phyloP scores from a whole-genome alignment of 2,888 invertebrate species.

The Limnephilus auricula region DNA sequence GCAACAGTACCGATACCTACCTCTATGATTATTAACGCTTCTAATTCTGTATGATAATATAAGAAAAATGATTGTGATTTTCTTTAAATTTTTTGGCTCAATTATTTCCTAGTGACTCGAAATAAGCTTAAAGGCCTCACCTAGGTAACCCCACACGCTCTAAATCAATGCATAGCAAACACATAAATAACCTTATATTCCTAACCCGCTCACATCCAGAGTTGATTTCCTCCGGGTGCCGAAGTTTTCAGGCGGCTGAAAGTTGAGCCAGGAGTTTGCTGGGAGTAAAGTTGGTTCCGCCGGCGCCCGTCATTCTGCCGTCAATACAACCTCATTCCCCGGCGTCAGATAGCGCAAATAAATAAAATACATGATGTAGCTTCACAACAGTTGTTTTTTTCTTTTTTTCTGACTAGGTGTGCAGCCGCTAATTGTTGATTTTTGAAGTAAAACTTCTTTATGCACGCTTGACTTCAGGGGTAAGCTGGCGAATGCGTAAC shows the following conservation, averaged over 20 bases:
- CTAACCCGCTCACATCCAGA: neutral
- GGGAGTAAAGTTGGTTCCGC: neutral
- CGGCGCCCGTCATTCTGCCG: slow-evolving; percentile 2
- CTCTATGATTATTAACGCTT: no score
- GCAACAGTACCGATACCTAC: no score
- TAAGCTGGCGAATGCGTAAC: no score
- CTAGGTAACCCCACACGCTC: neutral
- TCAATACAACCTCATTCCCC: slow-evolving; percentile 13
- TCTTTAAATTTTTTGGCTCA: no score
- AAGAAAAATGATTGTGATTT: no score
- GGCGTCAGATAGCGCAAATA: neutral
- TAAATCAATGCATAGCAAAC: neutral
- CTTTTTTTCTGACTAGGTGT: no score
- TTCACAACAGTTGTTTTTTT: neutral
- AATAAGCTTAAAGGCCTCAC: neutral
- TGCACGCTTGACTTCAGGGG: no score
- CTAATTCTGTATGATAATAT: no score
- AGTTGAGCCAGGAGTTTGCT: neutral
- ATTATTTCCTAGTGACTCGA: neutral
- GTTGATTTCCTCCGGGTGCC: slow-evolving; percentile 35
- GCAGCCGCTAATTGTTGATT: neutral
- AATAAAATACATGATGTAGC: neutral
- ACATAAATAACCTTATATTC: neutral
- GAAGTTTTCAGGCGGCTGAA: slow-evolving; percentile 2
- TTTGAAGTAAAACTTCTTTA: no score